Evolutionary conservation across 1,140 invertebrate genomes (phyloP).

Genomic region (Drosophila baimaii): DNA sequence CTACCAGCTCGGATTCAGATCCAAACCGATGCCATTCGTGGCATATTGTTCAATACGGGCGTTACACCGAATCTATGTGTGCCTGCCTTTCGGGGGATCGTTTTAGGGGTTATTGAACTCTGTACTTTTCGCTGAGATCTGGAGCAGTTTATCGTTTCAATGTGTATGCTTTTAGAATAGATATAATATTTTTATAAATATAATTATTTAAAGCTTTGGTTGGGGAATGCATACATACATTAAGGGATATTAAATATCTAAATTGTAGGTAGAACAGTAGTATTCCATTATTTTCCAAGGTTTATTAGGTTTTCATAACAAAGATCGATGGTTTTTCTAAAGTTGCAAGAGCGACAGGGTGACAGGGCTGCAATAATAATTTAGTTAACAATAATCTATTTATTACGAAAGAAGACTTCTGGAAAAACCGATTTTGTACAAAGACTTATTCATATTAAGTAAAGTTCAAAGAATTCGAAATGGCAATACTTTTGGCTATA

Average conservation of each 20-base stretch:
- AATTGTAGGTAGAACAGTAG: neutral
- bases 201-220: no score
- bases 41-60: constrained; percentile 4
- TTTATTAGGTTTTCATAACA: neutral
- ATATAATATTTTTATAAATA: neutral
- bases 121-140: neutral
- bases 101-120: constrained; percentile 41
- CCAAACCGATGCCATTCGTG: constrained; percentile 7
- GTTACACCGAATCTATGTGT: constrained; percentile 12
- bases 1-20: constrained; percentile 18
- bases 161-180: neutral
- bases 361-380: no score
- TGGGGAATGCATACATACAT: no score
- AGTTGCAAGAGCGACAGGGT: no score
- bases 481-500: no score
- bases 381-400: no score
- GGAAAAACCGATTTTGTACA: no score
- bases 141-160: neutral
- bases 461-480: neutral
- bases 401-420: no score
- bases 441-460: neutral
- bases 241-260: neutral
- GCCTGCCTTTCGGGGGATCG: neutral
- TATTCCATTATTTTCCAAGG: neutral
- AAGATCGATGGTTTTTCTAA: neutral